Evolutionary conservation across 2,113 vertebrate genomes (phyloP).

Genomic region (Hippocampus zosterae): DNA sequence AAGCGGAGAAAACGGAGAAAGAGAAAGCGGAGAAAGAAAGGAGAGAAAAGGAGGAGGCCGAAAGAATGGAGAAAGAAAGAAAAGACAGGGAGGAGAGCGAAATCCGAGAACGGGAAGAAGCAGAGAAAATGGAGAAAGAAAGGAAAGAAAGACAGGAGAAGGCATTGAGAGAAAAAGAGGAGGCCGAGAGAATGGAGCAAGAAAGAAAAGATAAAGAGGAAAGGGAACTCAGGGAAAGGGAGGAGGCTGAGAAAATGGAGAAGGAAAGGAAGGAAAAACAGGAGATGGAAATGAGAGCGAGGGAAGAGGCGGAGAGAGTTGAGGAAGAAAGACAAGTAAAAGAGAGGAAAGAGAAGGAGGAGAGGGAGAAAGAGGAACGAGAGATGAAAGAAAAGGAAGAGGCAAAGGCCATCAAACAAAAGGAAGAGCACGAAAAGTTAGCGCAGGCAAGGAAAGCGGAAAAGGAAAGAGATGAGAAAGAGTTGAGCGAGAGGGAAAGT

Average conservation of each 20-base stretch:
- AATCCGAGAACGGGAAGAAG: constrained; percentile 15
- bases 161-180: constrained; percentile 6
- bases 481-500: constrained; percentile 11
- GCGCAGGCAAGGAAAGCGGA: constrained; percentile 4
- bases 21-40: background rate
- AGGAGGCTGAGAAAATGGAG: constrained; percentile 57
- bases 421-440: background rate
- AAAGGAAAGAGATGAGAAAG: constrained; percentile 5
- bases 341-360: constrained; percentile 20
- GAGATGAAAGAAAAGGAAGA: constrained; percentile 16
- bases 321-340: constrained; percentile 14
- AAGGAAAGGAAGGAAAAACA: constrained; percentile 47
- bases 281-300: background rate
- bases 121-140: constrained; percentile 6
- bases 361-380: constrained; percentile 11
- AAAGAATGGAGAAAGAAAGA: background rate
- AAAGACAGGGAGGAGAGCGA: constrained; percentile 13
- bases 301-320: constrained; percentile 7
- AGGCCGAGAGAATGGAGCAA: constrained; percentile 6
- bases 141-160: constrained; percentile 1
- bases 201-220: constrained; percentile 8
- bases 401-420: constrained; percentile 12
- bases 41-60: constrained; percentile 1
- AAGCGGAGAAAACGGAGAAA: constrained; percentile 2
- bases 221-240: constrained; percentile 42